Evolutionary conservation across 2,888 invertebrate species (phyloP).

Genomic region (Leucania comma): DNA sequence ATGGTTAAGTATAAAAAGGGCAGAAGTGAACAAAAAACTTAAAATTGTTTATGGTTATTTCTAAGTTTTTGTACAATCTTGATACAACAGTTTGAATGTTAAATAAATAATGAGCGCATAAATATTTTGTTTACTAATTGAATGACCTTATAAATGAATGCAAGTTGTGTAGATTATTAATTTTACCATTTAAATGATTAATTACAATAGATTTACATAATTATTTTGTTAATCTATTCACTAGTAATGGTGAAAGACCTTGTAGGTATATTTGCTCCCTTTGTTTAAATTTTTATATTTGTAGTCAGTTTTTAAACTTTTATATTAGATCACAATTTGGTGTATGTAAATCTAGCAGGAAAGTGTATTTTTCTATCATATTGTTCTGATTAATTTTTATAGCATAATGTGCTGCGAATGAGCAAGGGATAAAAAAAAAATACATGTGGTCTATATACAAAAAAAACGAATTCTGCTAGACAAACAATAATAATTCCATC

Average conservation of each 20-base stretch:
- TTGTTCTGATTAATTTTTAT: too few relatives aligned
- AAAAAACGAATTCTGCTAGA: too few relatives aligned
- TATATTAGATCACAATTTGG: not conserved
- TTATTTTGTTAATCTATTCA: not conserved
- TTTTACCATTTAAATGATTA: conserved; percentile 12
- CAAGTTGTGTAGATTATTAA: conserved; percentile 6
- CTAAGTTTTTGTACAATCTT: not conserved
- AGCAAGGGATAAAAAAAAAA: too few relatives aligned
- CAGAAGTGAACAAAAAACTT: conserved; percentile 9
- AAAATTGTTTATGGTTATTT: conserved; percentile 21
- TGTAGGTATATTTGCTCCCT: not conserved
- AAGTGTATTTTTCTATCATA: too few relatives aligned
- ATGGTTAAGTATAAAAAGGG: not conserved
- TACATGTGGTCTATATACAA: too few relatives aligned
- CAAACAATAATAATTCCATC: too few relatives aligned
- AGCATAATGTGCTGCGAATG: too few relatives aligned
- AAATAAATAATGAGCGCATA: conserved; percentile 20
- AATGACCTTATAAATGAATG: conserved; percentile 4
- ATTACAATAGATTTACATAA: not conserved
- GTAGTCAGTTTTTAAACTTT: not conserved
- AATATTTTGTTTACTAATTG: conserved; percentile 22
- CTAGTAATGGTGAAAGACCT: not conserved
- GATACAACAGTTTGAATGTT: not conserved
- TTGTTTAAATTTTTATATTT: not conserved
- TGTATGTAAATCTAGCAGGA: not conserved